Evolutionary conservation across 2,113 vertebrate genomes (phyloP), one percentile per base, ranked within the genome.

Genomic region (Myotis davidii): DNA sequence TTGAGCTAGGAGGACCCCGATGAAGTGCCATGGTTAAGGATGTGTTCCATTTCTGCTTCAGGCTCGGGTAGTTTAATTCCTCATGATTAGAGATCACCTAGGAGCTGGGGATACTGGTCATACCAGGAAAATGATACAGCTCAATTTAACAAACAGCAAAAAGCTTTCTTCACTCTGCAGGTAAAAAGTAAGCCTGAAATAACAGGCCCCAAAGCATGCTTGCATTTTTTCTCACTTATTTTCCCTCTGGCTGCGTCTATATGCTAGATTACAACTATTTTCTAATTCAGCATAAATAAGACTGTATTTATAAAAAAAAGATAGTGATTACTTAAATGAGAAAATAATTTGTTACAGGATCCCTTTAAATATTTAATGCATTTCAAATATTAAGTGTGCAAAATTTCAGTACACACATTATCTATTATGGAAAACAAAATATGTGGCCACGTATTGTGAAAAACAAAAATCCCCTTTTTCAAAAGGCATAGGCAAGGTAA

Each of bases 311-410:
- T 9, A 64, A 88, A 85, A 95, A 45, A 95, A 45, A 64, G 39
- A 72, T 39, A 17, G 16, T 37, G 29, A 74, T 77, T 94, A 37
- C 72, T 90, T 95, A 77, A 27, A 61, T 74, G 65, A 73, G 52
- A 81, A 82, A 52, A 52, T 69, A 92, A 89, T 48, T 86, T 42
- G 81, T 73, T 89, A 45, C 32, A 56, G 76, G 42, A 95, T 48
- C 39, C 69, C 50, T 67, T 50, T 88, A 54, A 72, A 72, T 89
- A 70, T 70, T 86, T 64, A 65, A 34, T 85, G 4, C 18, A 56
- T 95, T 95, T 91, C 65, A 89, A 86, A 85, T 90, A 76, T 56
- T 91, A 76, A 18, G 25, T 87, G 20, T 78, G 27, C 59, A 69
- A 74, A 85, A 90, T 42, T 90, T 96, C 67, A 81, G 59, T 29